phyloP scores from a whole-genome alignment of 1,140 invertebrate genomes.

The Zaprionus camerounensis region DNA sequence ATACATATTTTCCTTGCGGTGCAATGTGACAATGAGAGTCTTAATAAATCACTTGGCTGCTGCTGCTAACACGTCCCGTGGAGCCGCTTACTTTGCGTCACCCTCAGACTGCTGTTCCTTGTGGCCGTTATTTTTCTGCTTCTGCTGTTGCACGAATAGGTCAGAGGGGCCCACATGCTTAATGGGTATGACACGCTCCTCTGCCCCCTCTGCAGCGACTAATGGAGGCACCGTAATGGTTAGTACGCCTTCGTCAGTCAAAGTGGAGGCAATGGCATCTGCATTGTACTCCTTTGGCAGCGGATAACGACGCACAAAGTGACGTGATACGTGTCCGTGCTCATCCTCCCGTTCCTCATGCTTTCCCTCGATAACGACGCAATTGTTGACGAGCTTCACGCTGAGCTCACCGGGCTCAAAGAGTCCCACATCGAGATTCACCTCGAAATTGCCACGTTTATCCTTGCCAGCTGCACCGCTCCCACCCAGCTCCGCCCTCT shows the following conservation, averaged over 20 bases:
- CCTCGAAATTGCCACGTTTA: constrained; percentile 84
- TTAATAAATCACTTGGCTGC: constrained; percentile 70
- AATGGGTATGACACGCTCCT: constrained; percentile 84
- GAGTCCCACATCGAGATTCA: constrained; percentile 88
- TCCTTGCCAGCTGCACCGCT: constrained; percentile 58
- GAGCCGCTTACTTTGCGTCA: constrained; percentile 46
- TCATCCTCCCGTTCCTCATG: constrained; percentile 89
- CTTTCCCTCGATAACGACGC: constrained; percentile 88
- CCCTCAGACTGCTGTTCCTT: constrained; percentile 73
- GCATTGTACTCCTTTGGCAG: constrained; percentile 87
- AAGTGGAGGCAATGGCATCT: constrained; percentile 86
- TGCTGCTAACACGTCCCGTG: neutral
- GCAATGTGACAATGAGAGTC: constrained; percentile 65
- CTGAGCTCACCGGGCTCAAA: constrained; percentile 90
- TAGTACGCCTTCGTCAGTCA: constrained; percentile 89
- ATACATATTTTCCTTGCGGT: constrained; percentile 48
- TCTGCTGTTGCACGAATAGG: constrained; percentile 53
- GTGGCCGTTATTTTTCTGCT: constrained; percentile 46
- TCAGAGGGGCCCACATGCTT: constrained; percentile 83
- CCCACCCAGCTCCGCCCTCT: constrained; percentile 47
- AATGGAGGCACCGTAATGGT: constrained; percentile 85
- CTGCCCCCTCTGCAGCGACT: constrained; percentile 78
- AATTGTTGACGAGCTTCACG: constrained; percentile 90
- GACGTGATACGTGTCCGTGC: constrained; percentile 87
- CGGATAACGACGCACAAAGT: constrained; percentile 88